phyloP scores from a whole-genome alignment of 2,797 vertebrate species.

The Neosalanx taihuensis region DNA sequence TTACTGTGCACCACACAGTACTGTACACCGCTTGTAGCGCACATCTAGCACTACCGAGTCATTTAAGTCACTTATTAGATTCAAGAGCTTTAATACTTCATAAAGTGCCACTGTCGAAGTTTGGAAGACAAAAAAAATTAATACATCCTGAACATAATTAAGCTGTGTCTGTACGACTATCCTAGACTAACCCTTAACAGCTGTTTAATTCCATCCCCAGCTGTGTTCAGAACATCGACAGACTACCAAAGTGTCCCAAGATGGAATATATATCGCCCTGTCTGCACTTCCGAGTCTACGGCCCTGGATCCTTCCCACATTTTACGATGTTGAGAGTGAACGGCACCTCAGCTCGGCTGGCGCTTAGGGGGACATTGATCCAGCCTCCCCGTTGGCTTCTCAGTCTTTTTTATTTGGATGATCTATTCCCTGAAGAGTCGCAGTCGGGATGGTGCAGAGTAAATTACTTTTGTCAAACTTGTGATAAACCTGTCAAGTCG shows the following conservation, averaged over 20 bases:
- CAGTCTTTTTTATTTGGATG: constrained; percentile 66
- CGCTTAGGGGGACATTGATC: constrained; percentile 55
- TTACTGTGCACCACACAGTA: neutral
- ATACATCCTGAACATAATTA: neutral
- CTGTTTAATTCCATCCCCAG: constrained; percentile 55
- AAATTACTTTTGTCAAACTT: constrained; percentile 74
- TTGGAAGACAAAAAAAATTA: too few relatives aligned
- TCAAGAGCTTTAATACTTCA: neutral
- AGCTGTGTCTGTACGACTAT: neutral
- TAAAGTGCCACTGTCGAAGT: neutral
- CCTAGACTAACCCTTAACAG: constrained; percentile 45
- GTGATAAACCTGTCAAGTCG: constrained; percentile 71
- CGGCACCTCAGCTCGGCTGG: constrained; percentile 23
- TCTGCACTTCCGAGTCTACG: constrained; percentile 1
- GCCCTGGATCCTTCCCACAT: constrained; percentile 39
- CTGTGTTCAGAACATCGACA: constrained; percentile 40
- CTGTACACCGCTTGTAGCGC: neutral
- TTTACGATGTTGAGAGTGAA: constrained; percentile 49
- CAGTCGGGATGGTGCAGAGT: constrained; percentile 57
- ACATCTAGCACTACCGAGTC: neutral
- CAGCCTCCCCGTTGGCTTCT: constrained; percentile 46
- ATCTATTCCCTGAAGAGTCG: constrained; percentile 64
- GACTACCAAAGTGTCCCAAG: constrained; percentile 53
- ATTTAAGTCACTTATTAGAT: neutral
- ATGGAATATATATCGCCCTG: constrained; percentile 49